These are phyloP conservation scores for Rutilus rutilus DNA, from an alignment of 2,113 vertebrate genomes.

Conservation along the genomic window DNA sequence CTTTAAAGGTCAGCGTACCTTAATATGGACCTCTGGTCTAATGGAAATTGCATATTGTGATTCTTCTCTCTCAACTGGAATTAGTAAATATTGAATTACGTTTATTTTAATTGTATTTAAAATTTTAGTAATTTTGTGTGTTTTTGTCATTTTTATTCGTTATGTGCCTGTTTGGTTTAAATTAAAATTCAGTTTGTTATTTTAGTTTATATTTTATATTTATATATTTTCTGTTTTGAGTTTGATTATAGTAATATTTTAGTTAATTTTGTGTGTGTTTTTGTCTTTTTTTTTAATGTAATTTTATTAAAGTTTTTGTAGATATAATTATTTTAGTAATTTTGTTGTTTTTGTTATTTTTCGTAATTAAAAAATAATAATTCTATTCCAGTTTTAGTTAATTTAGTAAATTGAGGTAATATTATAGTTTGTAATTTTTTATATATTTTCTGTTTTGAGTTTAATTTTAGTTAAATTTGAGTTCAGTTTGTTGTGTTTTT, in stretches of 20 bases:
- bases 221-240: background rate
- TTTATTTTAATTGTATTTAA: too few species aligned
- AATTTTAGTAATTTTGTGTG: too few species aligned
- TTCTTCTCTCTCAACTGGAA: background rate
- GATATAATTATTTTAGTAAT: too few species aligned
- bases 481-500: background rate
- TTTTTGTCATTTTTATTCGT: too few species aligned
- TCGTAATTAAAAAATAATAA: too few species aligned
- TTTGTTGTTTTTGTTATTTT: too few species aligned
- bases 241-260: background rate
- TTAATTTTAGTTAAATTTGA: background rate
- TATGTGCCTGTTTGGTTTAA: too few species aligned
- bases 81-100: too few species aligned
- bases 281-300: too few species aligned
- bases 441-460: background rate
- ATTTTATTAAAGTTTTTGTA: background rate
- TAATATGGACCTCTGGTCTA: background rate
- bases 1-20: conserved; percentile 33
- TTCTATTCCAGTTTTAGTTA: too few species aligned
- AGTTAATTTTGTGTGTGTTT: background rate
- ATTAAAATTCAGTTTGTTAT: background rate
- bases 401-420: background rate
- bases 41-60: background rate
- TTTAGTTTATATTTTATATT: background rate
- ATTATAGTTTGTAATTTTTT: background rate